Conservation (phyloP, 1,140 invertebrate genomes). For the Drosophila pallidifrons region DNA sequence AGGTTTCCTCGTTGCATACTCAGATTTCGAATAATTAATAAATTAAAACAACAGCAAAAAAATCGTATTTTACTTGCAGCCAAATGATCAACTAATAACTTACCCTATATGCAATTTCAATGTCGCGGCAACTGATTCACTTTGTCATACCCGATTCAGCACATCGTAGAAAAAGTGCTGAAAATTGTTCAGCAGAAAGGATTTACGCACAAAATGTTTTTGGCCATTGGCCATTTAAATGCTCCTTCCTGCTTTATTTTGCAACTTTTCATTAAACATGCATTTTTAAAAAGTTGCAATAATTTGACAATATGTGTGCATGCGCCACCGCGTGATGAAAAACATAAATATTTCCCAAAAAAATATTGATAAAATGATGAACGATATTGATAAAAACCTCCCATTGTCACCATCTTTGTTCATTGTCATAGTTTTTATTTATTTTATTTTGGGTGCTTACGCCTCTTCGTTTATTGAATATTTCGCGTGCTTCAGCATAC, state of each 20-base stretch:
- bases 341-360: slow-evolving; percentile 12
- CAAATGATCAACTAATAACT: background rate
- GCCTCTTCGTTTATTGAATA: slow-evolving; percentile 36
- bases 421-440: slow-evolving; percentile 25
- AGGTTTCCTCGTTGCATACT: background rate
- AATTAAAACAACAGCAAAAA: background rate
- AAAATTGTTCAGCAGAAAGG: slow-evolving; percentile 18
- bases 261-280: slow-evolving; percentile 34
- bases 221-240: slow-evolving; percentile 19
- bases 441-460: background rate
- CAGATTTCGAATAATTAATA: background rate
- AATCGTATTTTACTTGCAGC: background rate
- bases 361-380: slow-evolving; percentile 38
- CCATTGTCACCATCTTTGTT: slow-evolving; percentile 22
- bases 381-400: slow-evolving; percentile 20
- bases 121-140: background rate
- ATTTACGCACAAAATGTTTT: slow-evolving; percentile 28
- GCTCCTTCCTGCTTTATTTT: slow-evolving; percentile 1
- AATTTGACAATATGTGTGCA: slow-evolving; percentile 38
- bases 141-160: background rate
- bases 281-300: slow-evolving; percentile 52
- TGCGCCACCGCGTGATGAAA: background rate
- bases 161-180: background rate
- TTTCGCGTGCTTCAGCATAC: slow-evolving; percentile 4
- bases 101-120: background rate